Evolutionary conservation across 1,140 invertebrate genomes (phyloP), one percentile per base, ranked within the genome.

Genomic region (Adoxophyes honmai): DNA sequence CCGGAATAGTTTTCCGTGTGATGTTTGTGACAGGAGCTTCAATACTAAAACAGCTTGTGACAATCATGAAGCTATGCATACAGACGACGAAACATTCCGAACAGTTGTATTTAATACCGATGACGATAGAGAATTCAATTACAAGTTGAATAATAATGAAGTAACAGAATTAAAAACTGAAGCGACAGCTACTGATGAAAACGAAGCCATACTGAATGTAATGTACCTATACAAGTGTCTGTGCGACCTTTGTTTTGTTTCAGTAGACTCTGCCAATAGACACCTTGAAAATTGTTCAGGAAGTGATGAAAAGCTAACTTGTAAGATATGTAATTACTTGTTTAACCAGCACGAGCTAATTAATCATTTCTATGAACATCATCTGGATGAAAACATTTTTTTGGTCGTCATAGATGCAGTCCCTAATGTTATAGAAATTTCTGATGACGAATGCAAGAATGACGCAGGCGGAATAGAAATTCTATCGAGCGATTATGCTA

Each of bases 141-240:
- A 48, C 18, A 10, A 10, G 21, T 18, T 48, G 0, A 21, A 28
- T 48, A 10, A 10, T 33, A 10, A 18, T 21, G 21, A 21, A 48
- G 18, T 28, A 4, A 9, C 11, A 11, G 13, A 21, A 11, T 10
- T n/a, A 11, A 2, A 28, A 28, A 6, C 6, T 28, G 21, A 28
- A 28, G 16, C 42, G 1, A 28, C 16, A 4, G 21, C 15, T 15
- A 44, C 14, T 44, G 18, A 44, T 18, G 16, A 8, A 28, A 28
- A 28, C 11, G n/a, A 11, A 6, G 10, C 11, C 11, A 11, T 10
- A 1, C 2, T 3, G 6, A 48, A 48, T 1, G 42, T 48, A 6
- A 10, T 48, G 15, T 48, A n/a, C n/a, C n/a, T n/a, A n/a, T n/a
- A 48, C 16, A 48, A 48, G 21, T 48, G 42, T n/a, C 10, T 21